phyloP scores from a whole-genome alignment of 92 coral and sea anemone genomes.

The Galaxea fascicularis region DNA sequence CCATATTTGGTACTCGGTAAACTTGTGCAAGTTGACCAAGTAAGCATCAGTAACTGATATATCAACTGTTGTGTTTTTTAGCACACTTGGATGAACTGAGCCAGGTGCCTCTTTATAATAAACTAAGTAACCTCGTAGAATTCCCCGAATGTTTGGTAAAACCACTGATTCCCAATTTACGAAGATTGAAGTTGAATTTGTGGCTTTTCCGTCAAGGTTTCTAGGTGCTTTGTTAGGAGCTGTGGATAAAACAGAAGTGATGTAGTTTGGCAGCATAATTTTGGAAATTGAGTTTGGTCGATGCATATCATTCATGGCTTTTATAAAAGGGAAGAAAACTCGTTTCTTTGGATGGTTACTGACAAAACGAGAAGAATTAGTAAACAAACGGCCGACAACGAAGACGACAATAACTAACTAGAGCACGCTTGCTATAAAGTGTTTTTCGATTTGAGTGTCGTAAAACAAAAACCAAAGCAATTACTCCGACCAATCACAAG shows the following conservation, averaged over 20 bases:
- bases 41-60: constrained; percentile 39
- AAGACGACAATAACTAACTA: too few relatives aligned
- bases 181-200: constrained; percentile 59
- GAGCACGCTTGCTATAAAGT: too few relatives aligned
- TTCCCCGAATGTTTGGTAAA: constrained; percentile 62
- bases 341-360: too few relatives aligned
- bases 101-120: constrained; percentile 42
- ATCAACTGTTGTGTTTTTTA: constrained; percentile 51
- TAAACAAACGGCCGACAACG: too few relatives aligned
- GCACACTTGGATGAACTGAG: constrained; percentile 31
- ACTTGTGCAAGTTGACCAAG: constrained; percentile 50
- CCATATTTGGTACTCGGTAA: constrained; percentile 55
- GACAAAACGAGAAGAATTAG: too few relatives aligned
- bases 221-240: constrained; percentile 56
- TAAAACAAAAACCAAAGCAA: too few relatives aligned
- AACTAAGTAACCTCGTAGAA: constrained; percentile 71
- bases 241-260: neutral
- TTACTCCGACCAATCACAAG: too few relatives aligned
- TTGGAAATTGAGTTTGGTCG: too few relatives aligned
- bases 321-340: too few relatives aligned
- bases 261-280: too few relatives aligned
- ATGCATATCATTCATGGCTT: too few relatives aligned
- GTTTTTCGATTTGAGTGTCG: too few relatives aligned
- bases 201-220: constrained; percentile 40
- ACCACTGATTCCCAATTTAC: constrained; percentile 61